Evolutionary conservation across 2,113 vertebrate species (phyloP).

Genomic region (Naja naja): DNA sequence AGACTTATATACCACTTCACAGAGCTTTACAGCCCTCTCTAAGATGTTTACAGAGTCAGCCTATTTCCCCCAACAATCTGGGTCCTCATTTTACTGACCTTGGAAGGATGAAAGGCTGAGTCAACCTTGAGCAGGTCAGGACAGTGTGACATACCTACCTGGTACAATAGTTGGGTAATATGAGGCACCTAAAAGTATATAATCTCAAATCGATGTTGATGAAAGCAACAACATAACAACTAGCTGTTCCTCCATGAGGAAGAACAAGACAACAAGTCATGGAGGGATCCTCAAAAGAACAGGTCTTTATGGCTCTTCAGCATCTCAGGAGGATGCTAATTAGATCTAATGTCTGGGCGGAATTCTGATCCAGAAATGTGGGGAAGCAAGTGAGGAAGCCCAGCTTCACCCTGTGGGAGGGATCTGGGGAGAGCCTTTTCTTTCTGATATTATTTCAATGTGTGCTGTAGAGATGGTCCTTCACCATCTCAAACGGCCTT

Average conservation of each 20-base stretch:
- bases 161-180: not conserved
- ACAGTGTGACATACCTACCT: not conserved
- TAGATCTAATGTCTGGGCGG: not conserved
- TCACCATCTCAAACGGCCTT: not conserved
- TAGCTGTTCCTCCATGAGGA: too few relatives aligned
- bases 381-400: not conserved
- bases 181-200: not conserved
- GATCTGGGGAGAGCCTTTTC: not conserved
- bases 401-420: not conserved
- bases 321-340: not conserved
- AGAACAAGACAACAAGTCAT: not conserved
- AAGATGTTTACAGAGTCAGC: too few relatives aligned
- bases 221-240: not conserved
- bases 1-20: too few relatives aligned
- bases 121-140: too few relatives aligned
- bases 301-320: not conserved
- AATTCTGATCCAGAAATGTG: not conserved
- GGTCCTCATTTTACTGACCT: not conserved
- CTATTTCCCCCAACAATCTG: too few relatives aligned
- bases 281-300: not conserved
- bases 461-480: not conserved
- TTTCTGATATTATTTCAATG: not conserved
- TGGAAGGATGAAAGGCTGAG: too few relatives aligned
- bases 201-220: not conserved
- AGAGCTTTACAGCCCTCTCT: too few relatives aligned